Conservation (phyloP, 1,140 invertebrate genomes). For the Nylanderia fulva region DNA sequence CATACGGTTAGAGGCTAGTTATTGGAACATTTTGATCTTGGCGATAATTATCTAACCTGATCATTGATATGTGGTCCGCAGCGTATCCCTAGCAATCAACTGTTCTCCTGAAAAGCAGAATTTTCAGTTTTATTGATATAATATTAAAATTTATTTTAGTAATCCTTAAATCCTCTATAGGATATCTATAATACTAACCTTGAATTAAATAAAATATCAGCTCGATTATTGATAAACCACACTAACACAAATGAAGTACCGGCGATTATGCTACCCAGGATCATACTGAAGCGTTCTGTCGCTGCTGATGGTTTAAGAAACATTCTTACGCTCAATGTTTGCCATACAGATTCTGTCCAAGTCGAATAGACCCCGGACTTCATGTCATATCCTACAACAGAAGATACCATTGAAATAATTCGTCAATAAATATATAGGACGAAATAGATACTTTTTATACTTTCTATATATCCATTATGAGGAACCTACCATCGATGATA, state of each 20-base stretch:
- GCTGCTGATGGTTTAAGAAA: slow-evolving; percentile 92
- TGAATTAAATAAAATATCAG: slow-evolving; percentile 88
- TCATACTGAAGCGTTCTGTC: slow-evolving; percentile 89
- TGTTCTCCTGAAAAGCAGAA: slow-evolving; percentile 73
- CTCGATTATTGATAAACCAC: slow-evolving; percentile 89
- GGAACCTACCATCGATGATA: slow-evolving; percentile 88
- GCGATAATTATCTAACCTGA: slow-evolving; percentile 71
- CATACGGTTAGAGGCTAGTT: slow-evolving; percentile 79
- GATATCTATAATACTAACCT: slow-evolving; percentile 75
- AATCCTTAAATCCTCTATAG: not conserved
- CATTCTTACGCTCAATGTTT: slow-evolving; percentile 90
- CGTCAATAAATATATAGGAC: not conserved
- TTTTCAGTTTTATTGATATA: not conserved
- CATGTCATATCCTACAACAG: slow-evolving; percentile 91
- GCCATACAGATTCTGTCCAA: slow-evolving; percentile 97
- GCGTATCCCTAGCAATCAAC: slow-evolving; percentile 81
- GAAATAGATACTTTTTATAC: no score
- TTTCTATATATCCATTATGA: not conserved
- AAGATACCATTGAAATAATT: not conserved
- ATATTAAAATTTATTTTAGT: not conserved
- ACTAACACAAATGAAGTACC: slow-evolving; percentile 89
- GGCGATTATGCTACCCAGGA: slow-evolving; percentile 88
- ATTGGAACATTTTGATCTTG: slow-evolving; percentile 75
- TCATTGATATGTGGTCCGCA: slow-evolving; percentile 81
- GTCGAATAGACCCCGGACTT: slow-evolving; percentile 92